Percentiles rank a stretch among this genome's conserved stretches.
Conservation (phyloP, 2,888 invertebrate genomes). For the Stratiomys singularior region DNA sequence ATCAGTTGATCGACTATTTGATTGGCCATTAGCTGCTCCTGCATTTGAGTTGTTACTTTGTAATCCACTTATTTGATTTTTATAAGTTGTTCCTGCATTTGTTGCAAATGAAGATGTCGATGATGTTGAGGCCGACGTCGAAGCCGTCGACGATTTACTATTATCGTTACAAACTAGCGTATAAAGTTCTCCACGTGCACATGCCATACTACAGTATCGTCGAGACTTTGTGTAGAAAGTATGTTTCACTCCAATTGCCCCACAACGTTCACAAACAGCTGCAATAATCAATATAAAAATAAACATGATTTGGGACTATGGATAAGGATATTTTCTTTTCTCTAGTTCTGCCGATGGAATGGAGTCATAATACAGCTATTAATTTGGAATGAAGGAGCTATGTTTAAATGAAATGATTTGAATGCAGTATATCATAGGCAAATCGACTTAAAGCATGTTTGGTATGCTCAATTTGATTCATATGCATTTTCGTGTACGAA, state of each 20-base stretch:
- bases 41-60: slow-evolving; percentile 30
- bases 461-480: too few relatives aligned
- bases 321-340: too few relatives aligned
- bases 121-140: slow-evolving; percentile 49
- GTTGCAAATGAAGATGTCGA: slow-evolving; percentile 49
- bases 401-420: too few relatives aligned
- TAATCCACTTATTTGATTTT: slow-evolving; percentile 37
- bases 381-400: too few relatives aligned
- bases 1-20: slow-evolving; percentile 56
- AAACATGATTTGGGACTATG: too few relatives aligned
- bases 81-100: slow-evolving; percentile 33
- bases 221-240: slow-evolving; percentile 87
- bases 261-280: slow-evolving; percentile 88
- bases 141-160: slow-evolving; percentile 54
- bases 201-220: slow-evolving; percentile 83
- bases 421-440: too few relatives aligned
- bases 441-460: too few relatives aligned
- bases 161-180: slow-evolving; percentile 63
- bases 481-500: too few relatives aligned
- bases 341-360: too few relatives aligned
- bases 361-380: too few relatives aligned
- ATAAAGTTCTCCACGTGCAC: slow-evolving; percentile 71
- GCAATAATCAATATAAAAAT: slow-evolving; percentile 55
- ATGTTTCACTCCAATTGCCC: slow-evolving; percentile 85
- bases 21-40: slow-evolving; percentile 22